phyloP scores from a whole-genome alignment of 2,888 invertebrate genomes.

The Meta bourneti region DNA sequence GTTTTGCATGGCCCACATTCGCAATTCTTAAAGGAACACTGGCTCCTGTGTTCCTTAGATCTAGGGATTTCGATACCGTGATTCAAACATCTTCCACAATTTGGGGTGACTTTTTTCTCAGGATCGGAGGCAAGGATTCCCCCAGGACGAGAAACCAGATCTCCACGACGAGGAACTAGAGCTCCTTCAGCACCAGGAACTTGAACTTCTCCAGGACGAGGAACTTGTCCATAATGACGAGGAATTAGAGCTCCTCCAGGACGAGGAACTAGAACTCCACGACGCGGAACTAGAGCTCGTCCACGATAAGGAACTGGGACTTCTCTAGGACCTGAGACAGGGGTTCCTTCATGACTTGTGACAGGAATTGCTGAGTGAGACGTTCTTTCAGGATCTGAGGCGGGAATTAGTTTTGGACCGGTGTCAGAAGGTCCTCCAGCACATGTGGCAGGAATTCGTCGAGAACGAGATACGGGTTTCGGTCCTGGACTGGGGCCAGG shows the following conservation, averaged over 20 bases:
- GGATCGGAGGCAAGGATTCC: background rate
- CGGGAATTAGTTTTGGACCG: too few relatives aligned
- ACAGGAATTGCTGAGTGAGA: too few relatives aligned
- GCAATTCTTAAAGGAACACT: background rate
- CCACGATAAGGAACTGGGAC: too few relatives aligned
- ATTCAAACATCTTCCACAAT: slow-evolving; percentile 46
- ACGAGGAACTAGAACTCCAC: background rate
- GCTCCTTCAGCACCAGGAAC: background rate
- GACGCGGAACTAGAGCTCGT: too few relatives aligned
- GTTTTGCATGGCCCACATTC: background rate
- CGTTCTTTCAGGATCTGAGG: too few relatives aligned
- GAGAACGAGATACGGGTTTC: too few relatives aligned
- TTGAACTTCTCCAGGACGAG: background rate
- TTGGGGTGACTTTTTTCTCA: background rate
- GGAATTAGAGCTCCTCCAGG: background rate
- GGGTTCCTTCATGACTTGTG: too few relatives aligned
- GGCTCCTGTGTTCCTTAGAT: background rate
- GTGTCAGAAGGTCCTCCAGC: too few relatives aligned
- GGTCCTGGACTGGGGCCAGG: too few relatives aligned
- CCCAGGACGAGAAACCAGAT: background rate
- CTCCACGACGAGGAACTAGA: background rate
- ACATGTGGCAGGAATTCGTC: too few relatives aligned
- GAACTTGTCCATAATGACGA: background rate
- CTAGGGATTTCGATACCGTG: background rate
- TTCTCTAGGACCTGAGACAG: too few relatives aligned